phyloP scores from a whole-genome alignment of 2,797 vertebrate genomes.

The Peromyscus aztecus region DNA sequence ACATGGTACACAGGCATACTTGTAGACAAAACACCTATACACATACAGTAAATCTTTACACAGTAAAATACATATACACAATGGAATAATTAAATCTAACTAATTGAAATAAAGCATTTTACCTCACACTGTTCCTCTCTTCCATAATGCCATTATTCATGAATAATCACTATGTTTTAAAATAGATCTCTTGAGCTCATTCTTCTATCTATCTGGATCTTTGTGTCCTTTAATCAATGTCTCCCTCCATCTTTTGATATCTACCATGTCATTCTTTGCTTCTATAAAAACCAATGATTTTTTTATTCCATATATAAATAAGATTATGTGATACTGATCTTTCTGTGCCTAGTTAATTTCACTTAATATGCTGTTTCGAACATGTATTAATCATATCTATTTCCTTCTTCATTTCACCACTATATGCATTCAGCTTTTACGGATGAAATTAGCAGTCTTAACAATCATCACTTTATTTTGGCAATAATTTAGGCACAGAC shows the following conservation, averaged over 20 bases:
- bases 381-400: neutral
- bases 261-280: neutral
- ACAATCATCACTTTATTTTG: slow-evolving; percentile 1
- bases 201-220: neutral
- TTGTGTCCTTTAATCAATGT: neutral
- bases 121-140: neutral
- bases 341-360: neutral
- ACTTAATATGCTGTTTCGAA: neutral
- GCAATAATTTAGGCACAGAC: slow-evolving; percentile 31
- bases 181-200: neutral
- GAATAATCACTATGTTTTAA: neutral
- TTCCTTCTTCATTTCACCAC: slow-evolving; percentile 31
- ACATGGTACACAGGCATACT: neutral
- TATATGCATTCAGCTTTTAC: neutral
- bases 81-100: neutral
- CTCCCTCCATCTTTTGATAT: neutral
- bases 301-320: neutral
- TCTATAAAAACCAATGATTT: neutral
- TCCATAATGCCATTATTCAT: neutral
- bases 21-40: too few species aligned
- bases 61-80: neutral
- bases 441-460: slow-evolving; percentile 46
- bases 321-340: neutral
- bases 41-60: neutral
- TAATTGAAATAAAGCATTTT: neutral